Percentiles rank a stretch among this genome's conserved stretches.
phyloP scores from a whole-genome alignment of 2,797 vertebrate species.

The Heliangelus exortis region DNA sequence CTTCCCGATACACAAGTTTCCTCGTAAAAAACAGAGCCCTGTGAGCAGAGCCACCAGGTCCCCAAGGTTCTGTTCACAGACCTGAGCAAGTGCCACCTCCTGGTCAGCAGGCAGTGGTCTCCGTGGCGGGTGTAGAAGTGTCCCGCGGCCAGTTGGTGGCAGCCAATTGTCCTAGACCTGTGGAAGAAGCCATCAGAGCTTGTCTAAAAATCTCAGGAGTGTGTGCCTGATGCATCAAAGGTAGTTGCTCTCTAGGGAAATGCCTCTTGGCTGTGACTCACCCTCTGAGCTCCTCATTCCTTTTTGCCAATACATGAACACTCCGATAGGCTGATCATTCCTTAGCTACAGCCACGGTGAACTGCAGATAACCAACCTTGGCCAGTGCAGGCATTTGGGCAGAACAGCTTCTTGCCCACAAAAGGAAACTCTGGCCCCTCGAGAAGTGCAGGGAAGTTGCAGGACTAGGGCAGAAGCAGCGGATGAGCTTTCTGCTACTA shows the following conservation, averaged over 20 bases:
- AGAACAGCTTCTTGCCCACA: background rate
- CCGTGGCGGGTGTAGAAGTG: too few species aligned
- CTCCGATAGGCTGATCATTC: too few species aligned
- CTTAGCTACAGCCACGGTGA: rapidly evolving
- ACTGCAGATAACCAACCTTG: background rate
- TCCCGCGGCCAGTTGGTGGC: too few species aligned
- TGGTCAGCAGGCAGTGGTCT: too few species aligned
- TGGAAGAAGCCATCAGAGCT: too few species aligned
- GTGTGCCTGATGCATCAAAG: background rate
- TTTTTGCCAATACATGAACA: background rate
- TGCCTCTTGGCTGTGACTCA: background rate
- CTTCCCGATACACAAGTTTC: too few species aligned
- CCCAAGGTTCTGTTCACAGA: too few species aligned
- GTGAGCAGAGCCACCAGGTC: too few species aligned
- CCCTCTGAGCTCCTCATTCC: background rate
- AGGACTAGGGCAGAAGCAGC: background rate
- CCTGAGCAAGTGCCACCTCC: too few species aligned
- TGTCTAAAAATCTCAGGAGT: background rate
- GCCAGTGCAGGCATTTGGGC: background rate
- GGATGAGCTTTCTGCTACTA: background rate
- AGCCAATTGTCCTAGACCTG: too few species aligned
- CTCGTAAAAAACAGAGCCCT: too few species aligned
- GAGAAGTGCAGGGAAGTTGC: background rate
- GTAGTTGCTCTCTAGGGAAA: background rate
- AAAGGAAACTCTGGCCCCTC: background rate